Percentiles rank a stretch among this genome's conserved stretches.
phyloP scores from a whole-genome alignment of 2,888 invertebrate species.

The Ellobium chinense region DNA sequence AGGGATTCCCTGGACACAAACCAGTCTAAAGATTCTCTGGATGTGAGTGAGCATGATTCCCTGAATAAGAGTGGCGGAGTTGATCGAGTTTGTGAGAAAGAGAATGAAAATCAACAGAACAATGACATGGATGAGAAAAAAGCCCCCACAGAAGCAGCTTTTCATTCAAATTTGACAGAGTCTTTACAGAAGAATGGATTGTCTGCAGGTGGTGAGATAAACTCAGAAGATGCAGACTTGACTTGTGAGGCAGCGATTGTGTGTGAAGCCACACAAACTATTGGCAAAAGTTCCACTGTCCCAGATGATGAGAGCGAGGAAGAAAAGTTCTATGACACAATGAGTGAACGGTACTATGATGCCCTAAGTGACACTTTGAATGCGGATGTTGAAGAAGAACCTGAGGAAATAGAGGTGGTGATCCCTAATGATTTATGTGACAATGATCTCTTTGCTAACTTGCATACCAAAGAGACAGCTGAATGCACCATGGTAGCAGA shows the following conservation, averaged over 20 bases:
- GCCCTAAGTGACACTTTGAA: conserved; percentile 26
- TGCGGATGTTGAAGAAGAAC: neutral
- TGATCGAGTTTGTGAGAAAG: neutral
- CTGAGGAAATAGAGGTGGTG: too few relatives aligned
- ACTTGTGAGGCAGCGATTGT: neutral
- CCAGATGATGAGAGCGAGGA: conserved; percentile 29
- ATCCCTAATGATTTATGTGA: too few relatives aligned
- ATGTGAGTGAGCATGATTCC: neutral
- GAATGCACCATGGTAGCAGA: too few relatives aligned
- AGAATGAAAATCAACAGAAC: neutral
- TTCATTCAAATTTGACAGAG: neutral
- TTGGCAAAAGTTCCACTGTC: neutral
- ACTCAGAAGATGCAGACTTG: neutral
- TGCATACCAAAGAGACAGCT: too few relatives aligned
- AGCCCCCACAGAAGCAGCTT: neutral
- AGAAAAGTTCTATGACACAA: conserved; percentile 38
- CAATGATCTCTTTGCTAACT: too few relatives aligned
- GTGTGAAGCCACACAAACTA: neutral
- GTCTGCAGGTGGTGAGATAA: neutral
- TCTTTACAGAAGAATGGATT: neutral
- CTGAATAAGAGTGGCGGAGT: neutral
- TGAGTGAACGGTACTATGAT: conserved; percentile 42
- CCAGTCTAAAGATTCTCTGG: conserved; percentile 27
- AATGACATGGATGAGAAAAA: neutral
- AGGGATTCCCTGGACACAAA: conserved; percentile 38